Base-by-base conservation (phyloP, 2,888 invertebrate species). In the Troilus luridus region DNA sequence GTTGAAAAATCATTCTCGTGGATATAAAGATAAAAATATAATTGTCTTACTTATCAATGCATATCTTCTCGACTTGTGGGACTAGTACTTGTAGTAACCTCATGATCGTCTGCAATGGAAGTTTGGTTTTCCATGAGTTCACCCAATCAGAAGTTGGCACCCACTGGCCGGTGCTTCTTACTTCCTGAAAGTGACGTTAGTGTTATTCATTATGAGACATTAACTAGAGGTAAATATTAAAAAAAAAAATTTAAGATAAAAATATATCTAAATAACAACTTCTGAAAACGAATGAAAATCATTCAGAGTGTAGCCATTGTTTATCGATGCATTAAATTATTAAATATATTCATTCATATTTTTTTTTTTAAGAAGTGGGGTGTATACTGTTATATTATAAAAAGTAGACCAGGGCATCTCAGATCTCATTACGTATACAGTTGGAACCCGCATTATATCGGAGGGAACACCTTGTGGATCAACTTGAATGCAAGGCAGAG, bases 51-150 rank as follows among this genome's bases (percentile, higher is more conserved):
- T 98, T 99, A 94, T 99, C 99, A 93, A 99, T 99, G 95, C 99
- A 99, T 93, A 99, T 99, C 95, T 99, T 99, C 95, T 99, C 99
- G 54, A 99, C 99, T 95, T 99, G 99, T 91, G 99, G 99, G 93
- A 99, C 99, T 10, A 99, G 95, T 60, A 99, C 99, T 95, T 99
- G 99, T 93, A 99, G 95, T 94, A 99, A 96, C 93, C 99, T 95
- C 99, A 99, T 99, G 93, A 99, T 99, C 91, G 99, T 99, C 95
- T 99, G 99, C 93, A 99, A 95, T 11, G 99, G 99, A 93, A 99
- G 95, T 95, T 99, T 99, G 92, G 97, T 97, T 94, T 99, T 98
- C 99, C 99, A 99, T 5, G 97, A 97, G 93, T 97, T 95, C 92
- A 98, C 99, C 99, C 99, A 99, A 94, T 98, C 98, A 41, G 97